Conservation (phyloP, 2,888 invertebrate genomes). For the Hoplodrina ambigua region DNA sequence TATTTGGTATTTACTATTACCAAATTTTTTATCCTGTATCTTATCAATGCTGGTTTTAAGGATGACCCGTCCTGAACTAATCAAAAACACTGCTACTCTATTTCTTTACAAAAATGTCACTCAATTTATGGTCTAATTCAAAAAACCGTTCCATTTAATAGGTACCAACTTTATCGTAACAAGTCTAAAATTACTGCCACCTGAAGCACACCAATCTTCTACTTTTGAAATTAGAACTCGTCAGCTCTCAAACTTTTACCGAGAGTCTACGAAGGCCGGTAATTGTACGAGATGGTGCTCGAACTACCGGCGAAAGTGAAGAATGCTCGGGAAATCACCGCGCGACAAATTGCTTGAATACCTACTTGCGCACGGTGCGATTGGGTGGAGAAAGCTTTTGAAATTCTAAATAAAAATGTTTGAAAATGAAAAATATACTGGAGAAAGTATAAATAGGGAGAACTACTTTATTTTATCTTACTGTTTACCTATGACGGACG, state of each 20-base stretch:
- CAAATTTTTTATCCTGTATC: no score
- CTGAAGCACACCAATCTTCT: conserved; percentile 44
- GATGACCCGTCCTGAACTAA: no score
- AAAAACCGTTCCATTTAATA: conserved; percentile 14
- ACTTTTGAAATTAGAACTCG: conserved; percentile 58
- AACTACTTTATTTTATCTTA: neutral
- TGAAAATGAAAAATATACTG: neutral
- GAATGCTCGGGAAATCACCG: conserved; percentile 79
- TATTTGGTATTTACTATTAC: no score
- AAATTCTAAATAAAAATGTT: neutral
- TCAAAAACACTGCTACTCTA: no score
- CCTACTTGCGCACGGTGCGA: conserved; percentile 40
- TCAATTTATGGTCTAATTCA: neutral
- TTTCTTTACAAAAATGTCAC: no score
- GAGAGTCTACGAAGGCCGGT: conserved; percentile 57
- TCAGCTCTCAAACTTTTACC: conserved; percentile 55
- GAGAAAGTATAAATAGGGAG: neutral
- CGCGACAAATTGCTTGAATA: conserved; percentile 72
- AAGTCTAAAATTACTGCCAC: conserved; percentile 27
- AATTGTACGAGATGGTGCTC: conserved; percentile 69
- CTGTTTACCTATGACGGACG: neutral
- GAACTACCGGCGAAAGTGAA: conserved; percentile 74
- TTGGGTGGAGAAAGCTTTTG: conserved; percentile 47
- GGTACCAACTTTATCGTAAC: conserved; percentile 16
- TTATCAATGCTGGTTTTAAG: no score